Evolutionary conservation across 2,888 invertebrate genomes (phyloP).

Genomic region (Eledona agricola): DNA sequence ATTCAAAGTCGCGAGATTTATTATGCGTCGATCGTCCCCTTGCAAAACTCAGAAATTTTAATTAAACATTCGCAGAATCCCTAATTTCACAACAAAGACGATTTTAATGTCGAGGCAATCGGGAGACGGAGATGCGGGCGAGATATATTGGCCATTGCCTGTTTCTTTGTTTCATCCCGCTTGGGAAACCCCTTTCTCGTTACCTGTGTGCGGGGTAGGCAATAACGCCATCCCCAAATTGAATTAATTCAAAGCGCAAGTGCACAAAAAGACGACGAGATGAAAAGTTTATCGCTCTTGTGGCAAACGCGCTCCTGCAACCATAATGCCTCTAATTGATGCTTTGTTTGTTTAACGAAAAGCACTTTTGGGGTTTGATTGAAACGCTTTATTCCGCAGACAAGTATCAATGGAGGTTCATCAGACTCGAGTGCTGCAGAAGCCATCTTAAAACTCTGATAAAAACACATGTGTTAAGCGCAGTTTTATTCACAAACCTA

Average conservation of each 20-base stretch:
- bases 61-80: conserved; percentile 24
- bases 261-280: conserved; percentile 16
- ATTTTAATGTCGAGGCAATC: conserved; percentile 24
- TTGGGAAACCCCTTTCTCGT: conserved; percentile 9
- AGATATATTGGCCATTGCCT: conserved; percentile 9
- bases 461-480: no score
- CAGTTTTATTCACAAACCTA: no score
- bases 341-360: conserved; percentile 18
- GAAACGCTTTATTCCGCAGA: conserved; percentile 10
- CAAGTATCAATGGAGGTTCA: conserved; percentile 8
- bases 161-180: conserved; percentile 29
- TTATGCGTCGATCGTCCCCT: no score
- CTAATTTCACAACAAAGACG: conserved; percentile 24
- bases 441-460: no score
- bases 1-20: no score
- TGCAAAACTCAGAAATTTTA: conserved; percentile 2
- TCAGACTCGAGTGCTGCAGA: conserved; percentile 3
- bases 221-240: conserved; percentile 15
- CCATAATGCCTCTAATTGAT: conserved; percentile 25
- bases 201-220: conserved; percentile 14
- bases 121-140: conserved; percentile 12
- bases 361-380: conserved; percentile 23
- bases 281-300: conserved; percentile 13
- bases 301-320: conserved; percentile 2
- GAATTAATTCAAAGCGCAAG: conserved; percentile 16